Percentiles rank a stretch among this genome's conserved stretches.
Conservation (phyloP, 2,888 invertebrate species). For the Furcula furcula region DNA sequence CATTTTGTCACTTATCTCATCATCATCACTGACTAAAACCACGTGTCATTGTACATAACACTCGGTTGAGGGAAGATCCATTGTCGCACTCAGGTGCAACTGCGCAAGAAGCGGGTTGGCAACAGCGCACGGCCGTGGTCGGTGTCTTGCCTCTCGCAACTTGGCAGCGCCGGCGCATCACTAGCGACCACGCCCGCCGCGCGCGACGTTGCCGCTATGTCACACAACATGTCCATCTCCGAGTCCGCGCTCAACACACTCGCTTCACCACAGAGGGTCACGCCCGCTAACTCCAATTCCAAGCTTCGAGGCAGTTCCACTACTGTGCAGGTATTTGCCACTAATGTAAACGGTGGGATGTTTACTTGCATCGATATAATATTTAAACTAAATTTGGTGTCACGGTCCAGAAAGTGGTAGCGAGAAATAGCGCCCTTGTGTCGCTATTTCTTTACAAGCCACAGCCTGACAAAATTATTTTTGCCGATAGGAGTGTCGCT, state of each 20-base stretch:
- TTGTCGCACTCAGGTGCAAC: conserved; percentile 82
- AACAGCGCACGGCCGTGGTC: conserved; percentile 90
- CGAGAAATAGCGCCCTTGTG: too few species aligned
- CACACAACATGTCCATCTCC: conserved; percentile 90
- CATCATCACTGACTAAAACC: conserved; percentile 2
- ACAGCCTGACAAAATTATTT: too few species aligned
- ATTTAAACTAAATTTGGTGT: too few species aligned
- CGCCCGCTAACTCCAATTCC: conserved; percentile 64
- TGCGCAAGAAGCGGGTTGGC: conserved; percentile 83
- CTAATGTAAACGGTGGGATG: conserved; percentile 10
- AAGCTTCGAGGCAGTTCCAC: conserved; percentile 74
- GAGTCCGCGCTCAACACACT: conserved; percentile 93
- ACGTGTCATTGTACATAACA: conserved; percentile 37
- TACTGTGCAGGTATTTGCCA: conserved; percentile 66
- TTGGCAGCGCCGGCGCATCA: conserved; percentile 76
- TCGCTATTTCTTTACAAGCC: too few species aligned
- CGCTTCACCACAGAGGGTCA: conserved; percentile 74
- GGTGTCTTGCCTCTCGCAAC: conserved; percentile 91
- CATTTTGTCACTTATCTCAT: background rate
- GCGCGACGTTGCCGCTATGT: conserved; percentile 59
- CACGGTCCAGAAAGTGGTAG: too few species aligned
- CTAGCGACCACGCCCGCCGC: conserved; percentile 66
- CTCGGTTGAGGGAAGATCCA: conserved; percentile 33
- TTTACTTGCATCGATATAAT: too few species aligned
- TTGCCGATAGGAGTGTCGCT: too few species aligned